These are phyloP conservation scores for Chymomyza fuscimana DNA, from an alignment of 2,888 invertebrate genomes.

Conservation along the genomic window DNA sequence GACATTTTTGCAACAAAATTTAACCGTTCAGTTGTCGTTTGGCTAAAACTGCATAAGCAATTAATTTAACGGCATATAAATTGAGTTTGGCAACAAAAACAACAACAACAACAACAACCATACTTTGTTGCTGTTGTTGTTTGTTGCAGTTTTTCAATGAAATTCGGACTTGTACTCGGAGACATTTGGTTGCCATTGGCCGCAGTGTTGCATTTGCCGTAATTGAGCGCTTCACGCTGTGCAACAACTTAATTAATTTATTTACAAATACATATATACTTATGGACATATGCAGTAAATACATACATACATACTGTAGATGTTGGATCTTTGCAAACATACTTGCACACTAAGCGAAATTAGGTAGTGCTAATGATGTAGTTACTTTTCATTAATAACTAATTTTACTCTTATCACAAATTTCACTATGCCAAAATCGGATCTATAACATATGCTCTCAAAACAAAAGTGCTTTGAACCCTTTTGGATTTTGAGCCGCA, in stretches of 20 bases:
- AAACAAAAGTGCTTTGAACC: no score
- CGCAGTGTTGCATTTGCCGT: conserved; percentile 30
- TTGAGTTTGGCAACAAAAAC: conserved; percentile 47
- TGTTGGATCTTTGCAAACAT: no score
- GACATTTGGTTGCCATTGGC: neutral
- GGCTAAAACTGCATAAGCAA: conserved; percentile 62
- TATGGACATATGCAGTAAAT: neutral
- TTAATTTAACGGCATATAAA: conserved; percentile 73
- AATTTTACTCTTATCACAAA: no score
- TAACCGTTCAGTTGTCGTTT: neutral
- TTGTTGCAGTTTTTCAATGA: conserved; percentile 60
- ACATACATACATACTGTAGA: neutral
- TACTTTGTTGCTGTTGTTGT: conserved; percentile 39
- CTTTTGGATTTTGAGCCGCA: no score
- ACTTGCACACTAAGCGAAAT: no score
- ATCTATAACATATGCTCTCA: no score
- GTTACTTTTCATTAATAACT: no score
- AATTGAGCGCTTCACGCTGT: conserved; percentile 75
- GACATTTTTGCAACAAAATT: conserved; percentile 53
- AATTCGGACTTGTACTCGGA: conserved; percentile 54
- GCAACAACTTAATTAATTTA: conserved; percentile 75
- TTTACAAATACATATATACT: conserved; percentile 20
- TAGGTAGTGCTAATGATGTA: no score
- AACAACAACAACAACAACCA: conserved; percentile 34
- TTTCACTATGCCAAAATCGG: no score